These are phyloP conservation scores for Oncorhynchus kisutch DNA, from an alignment of 2,113 vertebrate genomes.

Conservation along the genomic window DNA sequence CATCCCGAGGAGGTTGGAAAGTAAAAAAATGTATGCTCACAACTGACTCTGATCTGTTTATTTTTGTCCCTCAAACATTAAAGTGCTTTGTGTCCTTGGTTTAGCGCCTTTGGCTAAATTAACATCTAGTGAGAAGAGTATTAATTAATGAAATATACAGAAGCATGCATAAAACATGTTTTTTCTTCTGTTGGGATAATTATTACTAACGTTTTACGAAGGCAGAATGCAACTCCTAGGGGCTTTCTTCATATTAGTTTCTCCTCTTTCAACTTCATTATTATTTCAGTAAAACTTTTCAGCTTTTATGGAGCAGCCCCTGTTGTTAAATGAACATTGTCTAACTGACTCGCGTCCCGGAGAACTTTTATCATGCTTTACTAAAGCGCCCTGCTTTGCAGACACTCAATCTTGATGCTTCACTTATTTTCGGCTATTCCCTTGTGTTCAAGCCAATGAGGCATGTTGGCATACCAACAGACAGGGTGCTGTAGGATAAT, in stretches of 20 bases:
- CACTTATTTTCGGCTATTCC: background rate
- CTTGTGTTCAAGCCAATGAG: background rate
- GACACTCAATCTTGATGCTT: slow-evolving; percentile 7
- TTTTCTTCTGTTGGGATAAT: slow-evolving; percentile 3
- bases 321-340: slow-evolving; percentile 12
- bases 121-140: background rate
- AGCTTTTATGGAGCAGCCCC: slow-evolving; percentile 17
- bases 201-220: background rate
- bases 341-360: slow-evolving; percentile 14
- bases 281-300: slow-evolving; percentile 27
- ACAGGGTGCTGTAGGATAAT: slow-evolving; percentile 1
- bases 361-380: background rate
- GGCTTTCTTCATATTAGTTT: slow-evolving; percentile 19
- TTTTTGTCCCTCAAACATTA: slow-evolving; percentile 29
- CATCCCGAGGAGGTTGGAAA: background rate
- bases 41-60: slow-evolving; percentile 3
- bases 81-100: slow-evolving; percentile 16
- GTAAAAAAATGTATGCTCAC: background rate
- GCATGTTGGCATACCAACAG: slow-evolving; percentile 3
- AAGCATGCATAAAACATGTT: background rate
- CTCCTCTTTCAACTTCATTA: slow-evolving; percentile 24
- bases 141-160: slow-evolving; percentile 21
- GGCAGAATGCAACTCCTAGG: slow-evolving; percentile 13
- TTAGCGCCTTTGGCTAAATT: slow-evolving; percentile 15
- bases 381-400: background rate